Conservation (phyloP, 2,113 vertebrate species). For the Charadrius vociferus region DNA sequence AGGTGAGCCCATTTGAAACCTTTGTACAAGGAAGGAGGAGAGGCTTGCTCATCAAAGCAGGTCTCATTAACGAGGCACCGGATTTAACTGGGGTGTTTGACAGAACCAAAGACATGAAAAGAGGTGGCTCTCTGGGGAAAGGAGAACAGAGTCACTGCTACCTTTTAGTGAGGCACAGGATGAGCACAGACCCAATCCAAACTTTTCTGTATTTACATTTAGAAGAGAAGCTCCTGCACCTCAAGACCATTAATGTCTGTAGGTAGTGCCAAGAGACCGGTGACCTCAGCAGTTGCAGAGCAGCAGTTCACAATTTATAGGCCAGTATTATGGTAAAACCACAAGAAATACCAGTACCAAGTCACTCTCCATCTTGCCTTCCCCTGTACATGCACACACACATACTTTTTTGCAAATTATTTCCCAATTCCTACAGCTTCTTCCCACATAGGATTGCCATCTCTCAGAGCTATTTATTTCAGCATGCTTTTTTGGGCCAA, state of each 20-base stretch:
- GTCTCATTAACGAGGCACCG: background rate
- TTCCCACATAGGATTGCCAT: background rate
- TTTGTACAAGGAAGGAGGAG: background rate
- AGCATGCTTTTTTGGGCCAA: background rate
- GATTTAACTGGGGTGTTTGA: background rate
- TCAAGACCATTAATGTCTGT: background rate
- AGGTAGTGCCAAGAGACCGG: background rate
- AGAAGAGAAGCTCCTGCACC: background rate
- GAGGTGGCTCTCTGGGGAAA: background rate
- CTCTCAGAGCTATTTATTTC: background rate
- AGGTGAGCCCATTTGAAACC: background rate
- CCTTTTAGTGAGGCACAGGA: background rate
- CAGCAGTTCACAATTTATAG: background rate
- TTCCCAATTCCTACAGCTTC: background rate
- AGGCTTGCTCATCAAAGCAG: background rate
- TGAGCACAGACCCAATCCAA: background rate
- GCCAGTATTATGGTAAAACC: background rate
- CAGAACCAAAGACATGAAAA: background rate
- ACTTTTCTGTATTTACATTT: background rate
- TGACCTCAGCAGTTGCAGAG: background rate
- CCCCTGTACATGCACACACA: background rate
- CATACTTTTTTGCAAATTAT: background rate
- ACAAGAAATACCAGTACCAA: background rate
- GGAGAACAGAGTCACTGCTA: background rate
- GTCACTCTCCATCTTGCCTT: background rate